Evolutionary conservation across 2,797 vertebrate genomes (phyloP), one percentile per base, ranked within the genome.

Genomic region (Sebastes elongatus): DNA sequence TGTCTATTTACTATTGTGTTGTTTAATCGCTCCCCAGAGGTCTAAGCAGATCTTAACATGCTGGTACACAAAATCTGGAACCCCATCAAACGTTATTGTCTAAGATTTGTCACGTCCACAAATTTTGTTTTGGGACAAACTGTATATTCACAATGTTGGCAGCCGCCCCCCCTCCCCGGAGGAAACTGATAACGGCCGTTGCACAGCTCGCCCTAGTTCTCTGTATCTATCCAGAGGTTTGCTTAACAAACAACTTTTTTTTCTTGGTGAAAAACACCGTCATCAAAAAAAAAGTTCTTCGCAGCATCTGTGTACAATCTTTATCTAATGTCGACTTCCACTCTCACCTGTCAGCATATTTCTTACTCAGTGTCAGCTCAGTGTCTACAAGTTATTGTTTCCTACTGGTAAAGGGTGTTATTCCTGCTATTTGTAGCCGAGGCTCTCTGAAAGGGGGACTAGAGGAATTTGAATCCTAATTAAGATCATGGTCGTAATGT

Each of bases 311-410:
- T 52, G 10, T 20, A 6, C 10, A 52, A 14, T 53, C 49, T 67
- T 42, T 64, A 28, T 77, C 42, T 62, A 11, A 68, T 71, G 65
- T 82, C 68, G 33, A n/a, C 57, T 59, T 63, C 18, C 27, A 33
- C 10, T 20, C n/a, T 33, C 28, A 13, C 3, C 20, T 71, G 76
- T 84, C 76, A 67, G 32, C 77, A 76, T 38, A 49, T 74, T 80
- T 66, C 66, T n/a, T 14, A 38, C 20, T 60, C 38, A 16, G 38
- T 11, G 67, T 84, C 84, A 75, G 42, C 57, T 64, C 20, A 16
- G 11, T 27, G n/a, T 71, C 20, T 55, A 9, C 59, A 72, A 77
- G 32, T 86, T 82, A 81, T 86, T 76, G 55, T 78, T 90, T 90
- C 83, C 86, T 22, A 27, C 5, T 8, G 60, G 55, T 30, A 82